Conservation (phyloP, 1,140 invertebrate genomes). For the Oryctes rhinoceros region DNA sequence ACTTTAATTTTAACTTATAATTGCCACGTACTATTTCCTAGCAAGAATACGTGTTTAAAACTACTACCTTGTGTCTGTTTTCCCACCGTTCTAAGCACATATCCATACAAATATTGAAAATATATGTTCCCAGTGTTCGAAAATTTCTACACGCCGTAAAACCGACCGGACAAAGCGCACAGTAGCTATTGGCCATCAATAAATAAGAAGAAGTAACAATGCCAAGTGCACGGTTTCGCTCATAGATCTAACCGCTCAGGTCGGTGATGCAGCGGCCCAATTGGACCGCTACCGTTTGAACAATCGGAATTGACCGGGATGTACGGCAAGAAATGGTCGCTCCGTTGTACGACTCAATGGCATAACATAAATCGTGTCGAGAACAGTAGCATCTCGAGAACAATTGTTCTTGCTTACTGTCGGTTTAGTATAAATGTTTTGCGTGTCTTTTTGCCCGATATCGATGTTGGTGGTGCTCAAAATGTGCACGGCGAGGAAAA, state of each 20-base stretch:
- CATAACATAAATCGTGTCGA: constrained; percentile 55
- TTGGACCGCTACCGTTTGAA: constrained; percentile 41
- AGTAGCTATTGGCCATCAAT: constrained; percentile 58
- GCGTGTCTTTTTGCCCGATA: constrained; percentile 46
- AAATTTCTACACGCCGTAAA: constrained; percentile 45
- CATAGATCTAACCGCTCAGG: constrained; percentile 52
- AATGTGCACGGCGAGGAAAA: constrained; percentile 36
- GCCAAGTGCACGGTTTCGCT: constrained; percentile 54
- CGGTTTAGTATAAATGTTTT: constrained; percentile 56
- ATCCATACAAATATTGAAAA: constrained; percentile 44
- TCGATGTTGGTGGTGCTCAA: constrained; percentile 44
- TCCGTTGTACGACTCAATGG: constrained; percentile 49
- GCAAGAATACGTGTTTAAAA: no score
- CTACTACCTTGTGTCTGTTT: neutral
- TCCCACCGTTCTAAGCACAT: neutral
- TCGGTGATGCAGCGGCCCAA: constrained; percentile 46
- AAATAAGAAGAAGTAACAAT: constrained; percentile 58
- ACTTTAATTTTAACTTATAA: no score
- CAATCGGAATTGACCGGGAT: constrained; percentile 47
- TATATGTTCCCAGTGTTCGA: constrained; percentile 41
- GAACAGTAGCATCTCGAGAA: constrained; percentile 57
- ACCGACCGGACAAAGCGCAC: constrained; percentile 44
- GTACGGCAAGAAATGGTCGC: constrained; percentile 37
- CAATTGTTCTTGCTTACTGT: constrained; percentile 59
- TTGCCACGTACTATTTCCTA: no score